Evolutionary conservation across 2,113 vertebrate genomes (phyloP).

Genomic region (Solea solea): DNA sequence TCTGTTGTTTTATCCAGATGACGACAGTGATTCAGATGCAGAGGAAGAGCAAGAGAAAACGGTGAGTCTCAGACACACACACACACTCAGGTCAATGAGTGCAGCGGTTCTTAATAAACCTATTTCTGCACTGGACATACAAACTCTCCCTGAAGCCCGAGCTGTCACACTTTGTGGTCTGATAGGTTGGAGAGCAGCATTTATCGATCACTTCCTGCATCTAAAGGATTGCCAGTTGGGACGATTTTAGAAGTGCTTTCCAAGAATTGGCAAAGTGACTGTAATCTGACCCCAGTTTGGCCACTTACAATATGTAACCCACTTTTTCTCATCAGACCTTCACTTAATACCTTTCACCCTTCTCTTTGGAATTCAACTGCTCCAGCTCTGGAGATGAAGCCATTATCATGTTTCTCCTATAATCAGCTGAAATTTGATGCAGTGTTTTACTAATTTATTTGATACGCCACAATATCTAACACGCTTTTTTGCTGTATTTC

Average conservation of each 20-base stretch:
- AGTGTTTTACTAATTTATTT: constrained; percentile 13
- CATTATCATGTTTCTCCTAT: constrained; percentile 16
- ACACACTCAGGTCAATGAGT: constrained; percentile 30
- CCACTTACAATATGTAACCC: neutral
- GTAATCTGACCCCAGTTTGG: constrained; percentile 45
- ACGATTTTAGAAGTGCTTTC: constrained; percentile 44
- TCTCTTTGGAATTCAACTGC: neutral
- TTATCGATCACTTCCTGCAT: constrained; percentile 52
- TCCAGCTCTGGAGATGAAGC: neutral
- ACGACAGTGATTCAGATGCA: constrained; percentile 95
- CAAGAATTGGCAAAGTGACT: constrained; percentile 47
- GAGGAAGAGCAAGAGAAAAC: constrained; percentile 98
- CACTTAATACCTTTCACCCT: neutral
- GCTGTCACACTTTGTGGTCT: constrained; percentile 25
- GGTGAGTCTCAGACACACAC: constrained; percentile 76
- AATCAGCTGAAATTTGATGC: constrained; percentile 19
- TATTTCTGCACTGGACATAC: constrained; percentile 26
- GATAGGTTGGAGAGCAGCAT: neutral
- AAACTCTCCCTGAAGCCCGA: constrained; percentile 15
- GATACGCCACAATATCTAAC: constrained; percentile 1
- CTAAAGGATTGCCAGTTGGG: neutral
- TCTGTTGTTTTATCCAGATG: constrained; percentile 81
- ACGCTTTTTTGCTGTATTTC: neutral
- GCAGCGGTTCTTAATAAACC: constrained; percentile 25
- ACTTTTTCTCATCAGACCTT: neutral